Evolutionary conservation across 2,888 invertebrate genomes (phyloP).

Genomic region (Cyrtodaria siliqua): DNA sequence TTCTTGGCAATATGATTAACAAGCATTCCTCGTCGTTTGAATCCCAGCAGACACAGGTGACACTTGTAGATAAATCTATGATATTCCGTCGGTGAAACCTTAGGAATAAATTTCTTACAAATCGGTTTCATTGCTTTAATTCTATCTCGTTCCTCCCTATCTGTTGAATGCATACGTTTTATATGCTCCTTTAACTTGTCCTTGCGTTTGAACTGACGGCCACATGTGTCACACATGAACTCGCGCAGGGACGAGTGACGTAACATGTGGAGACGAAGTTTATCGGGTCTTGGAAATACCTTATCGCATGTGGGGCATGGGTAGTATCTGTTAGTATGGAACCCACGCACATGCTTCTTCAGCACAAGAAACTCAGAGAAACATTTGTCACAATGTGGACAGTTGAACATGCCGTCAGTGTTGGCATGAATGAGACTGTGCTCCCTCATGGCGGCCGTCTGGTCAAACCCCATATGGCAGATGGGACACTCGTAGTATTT

Average conservation of each 20-base stretch:
- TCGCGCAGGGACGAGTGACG: constrained; percentile 90
- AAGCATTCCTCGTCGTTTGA: constrained; percentile 94
- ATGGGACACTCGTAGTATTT: constrained; percentile 91
- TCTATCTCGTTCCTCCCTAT: constrained; percentile 79
- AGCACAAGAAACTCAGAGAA: constrained; percentile 91
- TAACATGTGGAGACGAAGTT: constrained; percentile 91
- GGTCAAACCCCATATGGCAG: constrained; percentile 90
- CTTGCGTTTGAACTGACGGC: constrained; percentile 92
- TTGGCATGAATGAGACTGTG: constrained; percentile 89
- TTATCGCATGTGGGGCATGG: constrained; percentile 90
- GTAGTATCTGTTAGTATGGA: constrained; percentile 90
- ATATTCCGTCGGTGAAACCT: constrained; percentile 89
- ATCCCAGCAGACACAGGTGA: constrained; percentile 91
- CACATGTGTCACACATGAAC: constrained; percentile 92
- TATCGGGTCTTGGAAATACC: constrained; percentile 90
- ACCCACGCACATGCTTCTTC: constrained; percentile 91
- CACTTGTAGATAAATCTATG: constrained; percentile 92
- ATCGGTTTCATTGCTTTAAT: constrained; percentile 58
- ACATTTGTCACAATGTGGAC: constrained; percentile 90
- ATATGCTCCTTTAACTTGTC: constrained; percentile 90
- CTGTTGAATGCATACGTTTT: constrained; percentile 89
- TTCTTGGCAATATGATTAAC: constrained; percentile 94
- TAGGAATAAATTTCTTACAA: constrained; percentile 88
- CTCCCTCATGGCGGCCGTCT: constrained; percentile 87
- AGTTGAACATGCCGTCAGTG: constrained; percentile 89